Evolutionary conservation across 2,113 vertebrate species (phyloP).

Genomic region (Campylorhamphus procurvoides): DNA sequence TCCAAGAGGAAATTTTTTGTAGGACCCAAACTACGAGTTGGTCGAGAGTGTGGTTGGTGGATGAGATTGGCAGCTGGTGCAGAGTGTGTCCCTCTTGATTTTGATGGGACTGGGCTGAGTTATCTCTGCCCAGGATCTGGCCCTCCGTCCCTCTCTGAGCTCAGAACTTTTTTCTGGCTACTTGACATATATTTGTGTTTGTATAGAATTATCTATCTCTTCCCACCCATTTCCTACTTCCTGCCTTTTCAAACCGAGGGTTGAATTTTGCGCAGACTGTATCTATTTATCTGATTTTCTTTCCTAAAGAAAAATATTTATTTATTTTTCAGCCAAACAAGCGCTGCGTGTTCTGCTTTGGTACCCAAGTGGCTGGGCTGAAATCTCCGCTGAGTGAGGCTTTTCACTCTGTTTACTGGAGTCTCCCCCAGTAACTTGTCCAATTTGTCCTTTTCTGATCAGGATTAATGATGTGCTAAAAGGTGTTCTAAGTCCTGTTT

Average conservation of each 20-base stretch:
- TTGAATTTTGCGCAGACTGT: background rate
- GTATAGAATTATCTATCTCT: constrained; percentile 34
- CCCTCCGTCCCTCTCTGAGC: background rate
- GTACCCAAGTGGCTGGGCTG: constrained; percentile 4
- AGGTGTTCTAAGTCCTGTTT: background rate
- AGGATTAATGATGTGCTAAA: constrained; percentile 49
- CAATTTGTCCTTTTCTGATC: constrained; percentile 29
- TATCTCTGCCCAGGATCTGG: background rate
- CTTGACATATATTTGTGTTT: constrained; percentile 37
- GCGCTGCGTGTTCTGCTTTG: background rate
- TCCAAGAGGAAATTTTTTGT: constrained; percentile 39
- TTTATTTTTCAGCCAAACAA: constrained; percentile 21
- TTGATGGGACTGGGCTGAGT: background rate
- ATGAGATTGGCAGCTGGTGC: background rate
- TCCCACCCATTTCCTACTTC: constrained; percentile 14
- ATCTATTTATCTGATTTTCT: background rate
- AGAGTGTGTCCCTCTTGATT: background rate
- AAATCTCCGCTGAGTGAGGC: background rate
- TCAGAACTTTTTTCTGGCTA: constrained; percentile 3
- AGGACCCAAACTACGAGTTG: constrained; percentile 17
- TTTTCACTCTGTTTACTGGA: constrained; percentile 25
- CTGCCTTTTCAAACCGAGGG: background rate
- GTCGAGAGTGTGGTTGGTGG: constrained; percentile 27
- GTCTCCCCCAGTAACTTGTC: background rate
- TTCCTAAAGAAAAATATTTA: background rate